Evolutionary conservation across 2,888 invertebrate genomes (phyloP).

Genomic region (Andrena flavipes): DNA sequence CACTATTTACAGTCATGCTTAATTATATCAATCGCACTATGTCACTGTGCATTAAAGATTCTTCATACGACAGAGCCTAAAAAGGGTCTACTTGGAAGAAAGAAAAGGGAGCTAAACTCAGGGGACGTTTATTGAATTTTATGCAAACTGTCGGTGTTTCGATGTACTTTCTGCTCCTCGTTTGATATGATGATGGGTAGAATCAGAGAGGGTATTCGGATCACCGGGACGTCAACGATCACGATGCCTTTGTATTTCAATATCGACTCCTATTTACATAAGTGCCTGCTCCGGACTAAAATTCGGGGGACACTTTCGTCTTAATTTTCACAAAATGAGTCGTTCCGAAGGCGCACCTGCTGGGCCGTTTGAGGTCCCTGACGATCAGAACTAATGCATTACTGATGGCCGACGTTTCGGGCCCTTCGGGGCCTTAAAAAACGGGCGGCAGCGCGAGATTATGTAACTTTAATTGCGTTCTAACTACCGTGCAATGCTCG

Average conservation of each 20-base stretch:
- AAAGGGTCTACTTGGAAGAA: not conserved
- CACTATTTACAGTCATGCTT: no score
- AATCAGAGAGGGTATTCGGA: not conserved
- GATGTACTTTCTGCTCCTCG: not conserved
- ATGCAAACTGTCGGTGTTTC: not conserved
- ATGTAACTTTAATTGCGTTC: slow-evolving; percentile 73
- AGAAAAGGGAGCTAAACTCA: not conserved
- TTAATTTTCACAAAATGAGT: slow-evolving; percentile 15
- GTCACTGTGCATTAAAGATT: no score
- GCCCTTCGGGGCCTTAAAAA: slow-evolving; percentile 30
- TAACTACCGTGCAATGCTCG: slow-evolving; percentile 72
- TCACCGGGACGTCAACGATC: not conserved
- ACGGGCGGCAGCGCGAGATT: slow-evolving; percentile 51
- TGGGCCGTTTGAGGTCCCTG: slow-evolving; percentile 25
- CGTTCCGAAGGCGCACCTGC: slow-evolving; percentile 59
- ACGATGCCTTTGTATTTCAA: not conserved
- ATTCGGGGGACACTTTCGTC: slow-evolving; percentile 14
- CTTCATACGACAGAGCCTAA: no score
- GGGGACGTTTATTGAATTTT: not conserved
- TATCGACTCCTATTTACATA: slow-evolving; percentile 27
- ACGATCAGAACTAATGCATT: slow-evolving; percentile 63
- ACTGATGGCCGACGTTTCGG: slow-evolving; percentile 57
- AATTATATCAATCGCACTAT: no score
- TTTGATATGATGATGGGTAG: not conserved
- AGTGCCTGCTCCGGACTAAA: not conserved